Evolutionary conservation across 1,140 invertebrate species (phyloP).

Genomic region (Agrilus planipennis): DNA sequence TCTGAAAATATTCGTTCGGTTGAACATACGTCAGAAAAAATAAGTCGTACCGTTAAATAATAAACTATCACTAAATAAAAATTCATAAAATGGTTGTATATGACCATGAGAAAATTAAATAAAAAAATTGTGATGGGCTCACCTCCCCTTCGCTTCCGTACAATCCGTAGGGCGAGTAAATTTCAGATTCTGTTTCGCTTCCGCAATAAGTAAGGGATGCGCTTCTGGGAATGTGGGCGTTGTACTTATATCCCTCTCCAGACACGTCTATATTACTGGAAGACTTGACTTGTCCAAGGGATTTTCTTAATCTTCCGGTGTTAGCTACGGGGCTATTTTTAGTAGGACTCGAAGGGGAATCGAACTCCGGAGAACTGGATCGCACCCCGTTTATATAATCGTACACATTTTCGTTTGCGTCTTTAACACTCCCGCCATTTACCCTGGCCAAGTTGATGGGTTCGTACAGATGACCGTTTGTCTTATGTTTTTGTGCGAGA

Average conservation of each 20-base stretch:
- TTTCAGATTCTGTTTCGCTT: slow-evolving; percentile 69
- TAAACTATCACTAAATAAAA: too few relatives aligned
- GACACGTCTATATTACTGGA: slow-evolving; percentile 38
- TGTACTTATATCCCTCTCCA: slow-evolving; percentile 31
- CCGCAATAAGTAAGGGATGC: slow-evolving; percentile 63
- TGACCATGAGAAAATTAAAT: background rate
- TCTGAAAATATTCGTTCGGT: slow-evolving; percentile 26
- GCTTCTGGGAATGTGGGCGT: slow-evolving; percentile 40
- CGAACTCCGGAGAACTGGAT: slow-evolving; percentile 53
- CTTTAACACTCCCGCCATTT: slow-evolving; percentile 24
- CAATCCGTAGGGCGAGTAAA: slow-evolving; percentile 67
- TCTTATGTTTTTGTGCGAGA: slow-evolving; percentile 36
- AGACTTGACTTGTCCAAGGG: slow-evolving; percentile 34
- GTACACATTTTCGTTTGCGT: slow-evolving; percentile 46
- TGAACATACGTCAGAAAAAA: too few relatives aligned
- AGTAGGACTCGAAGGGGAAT: slow-evolving; percentile 37
- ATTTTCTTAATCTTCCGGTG: slow-evolving; percentile 19
- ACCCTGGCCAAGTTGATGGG: slow-evolving; percentile 15
- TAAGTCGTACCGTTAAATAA: too few relatives aligned
- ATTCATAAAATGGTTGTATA: background rate
- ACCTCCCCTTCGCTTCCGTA: slow-evolving; percentile 45
- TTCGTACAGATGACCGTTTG: slow-evolving; percentile 19
- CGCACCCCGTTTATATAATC: slow-evolving; percentile 46
- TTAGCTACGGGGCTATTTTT: slow-evolving; percentile 27
- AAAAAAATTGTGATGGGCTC: slow-evolving; percentile 3